These are phyloP conservation scores for Pseudeuparius sepicola DNA, from an alignment of 2,888 invertebrate genomes.

Conservation along the genomic window DNA sequence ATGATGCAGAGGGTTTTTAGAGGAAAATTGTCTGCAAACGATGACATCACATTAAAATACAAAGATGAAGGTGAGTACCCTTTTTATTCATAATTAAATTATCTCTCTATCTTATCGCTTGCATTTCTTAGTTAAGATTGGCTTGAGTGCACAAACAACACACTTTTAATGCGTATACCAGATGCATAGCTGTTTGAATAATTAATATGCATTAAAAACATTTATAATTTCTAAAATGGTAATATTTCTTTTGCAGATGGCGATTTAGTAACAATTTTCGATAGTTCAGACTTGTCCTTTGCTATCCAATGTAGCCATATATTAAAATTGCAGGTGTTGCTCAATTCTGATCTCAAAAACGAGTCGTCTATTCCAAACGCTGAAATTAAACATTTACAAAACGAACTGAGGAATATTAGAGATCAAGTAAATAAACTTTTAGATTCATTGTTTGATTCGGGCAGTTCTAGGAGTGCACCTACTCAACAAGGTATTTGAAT, in stretches of 20 bases:
- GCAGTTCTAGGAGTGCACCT: slow-evolving; percentile 19
- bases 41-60: slow-evolving; percentile 61
- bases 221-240: too few species aligned
- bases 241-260: slow-evolving; percentile 45
- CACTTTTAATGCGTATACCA: slow-evolving; percentile 7
- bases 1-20: slow-evolving; percentile 65
- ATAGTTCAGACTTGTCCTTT: slow-evolving; percentile 58
- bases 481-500: slow-evolving; percentile 26
- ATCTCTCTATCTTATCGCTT: slow-evolving; percentile 9
- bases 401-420: slow-evolving; percentile 41
- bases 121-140: slow-evolving; percentile 13
- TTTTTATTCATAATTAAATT: slow-evolving; percentile 17
- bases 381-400: slow-evolving; percentile 41
- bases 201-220: too few species aligned
- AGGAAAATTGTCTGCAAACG: slow-evolving; percentile 50
- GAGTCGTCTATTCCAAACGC: slow-evolving; percentile 29
- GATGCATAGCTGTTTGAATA: too few species aligned
- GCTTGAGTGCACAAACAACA: slow-evolving; percentile 4
- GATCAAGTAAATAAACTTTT: slow-evolving; percentile 50
- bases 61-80: slow-evolving; percentile 53
- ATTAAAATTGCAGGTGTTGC: slow-evolving; percentile 52
- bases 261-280: slow-evolving; percentile 60
- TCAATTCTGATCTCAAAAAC: slow-evolving; percentile 34
- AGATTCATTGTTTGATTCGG: slow-evolving; percentile 43
- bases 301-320: slow-evolving; percentile 58